Base-by-base conservation (phyloP, 2,797 vertebrate genomes). In the Delichon dasypus region DNA sequence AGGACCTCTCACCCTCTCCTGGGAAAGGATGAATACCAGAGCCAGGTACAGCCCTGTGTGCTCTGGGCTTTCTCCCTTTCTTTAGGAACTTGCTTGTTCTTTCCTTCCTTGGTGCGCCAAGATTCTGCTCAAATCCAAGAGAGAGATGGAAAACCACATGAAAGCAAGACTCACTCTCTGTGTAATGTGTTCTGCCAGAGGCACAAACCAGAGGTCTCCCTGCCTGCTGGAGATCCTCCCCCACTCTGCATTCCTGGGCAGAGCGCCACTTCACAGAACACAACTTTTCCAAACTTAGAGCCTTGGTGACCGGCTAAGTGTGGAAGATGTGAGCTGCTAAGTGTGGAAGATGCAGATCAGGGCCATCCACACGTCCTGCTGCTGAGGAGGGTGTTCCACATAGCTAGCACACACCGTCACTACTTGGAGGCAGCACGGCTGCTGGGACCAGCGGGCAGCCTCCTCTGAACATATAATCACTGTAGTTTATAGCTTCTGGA, bases 181-280 rank as follows among this genome's bases (percentile, higher is more conserved):
- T n/a, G 68, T 61, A 90, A 90, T 19, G 72, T 57, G 79, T 10
- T 94, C 85, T 72, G 68, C n/a, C 42, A 94, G 81, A 92, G 78
- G 93, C 82, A 89, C 81, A 90, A 74, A 78, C 23, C 13, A 42
- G 84, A 92, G 76, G 88, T 84, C 82, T 95, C 3, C 3, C 10
- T 74, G 76, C 83, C 54, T 45, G 85, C 89, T 81, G 53, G 57
- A 89, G 88, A 81, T 79, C 75, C 71, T 88, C 77, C 91, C 81
- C 74, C 61, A 68, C 44, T 44, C 44, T 34, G 84, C 92, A 82
- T 86, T 90, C 90, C 82, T 80, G 87, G 96, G 91, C 87, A 95
- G 42, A 83, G 65, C 0, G 27, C 68, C 81, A 88, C 51, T 74
- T 85, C 73, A 81, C 61, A 71, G 85, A 90, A 60, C 57, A 77